phyloP scores from a whole-genome alignment of 1,140 invertebrate genomes.

The Pararge aegeria region DNA sequence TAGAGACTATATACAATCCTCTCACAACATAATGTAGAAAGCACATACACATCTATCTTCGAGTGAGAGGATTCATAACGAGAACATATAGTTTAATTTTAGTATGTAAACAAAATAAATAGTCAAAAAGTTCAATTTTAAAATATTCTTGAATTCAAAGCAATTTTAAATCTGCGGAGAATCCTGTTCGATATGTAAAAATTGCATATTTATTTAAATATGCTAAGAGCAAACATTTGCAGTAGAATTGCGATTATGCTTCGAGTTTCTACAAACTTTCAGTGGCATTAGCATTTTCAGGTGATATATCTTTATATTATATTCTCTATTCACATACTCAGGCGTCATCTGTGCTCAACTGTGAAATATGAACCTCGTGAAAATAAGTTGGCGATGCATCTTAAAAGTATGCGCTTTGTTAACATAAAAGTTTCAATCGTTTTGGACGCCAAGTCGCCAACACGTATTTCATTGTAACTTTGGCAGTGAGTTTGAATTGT shows the following conservation, averaged over 20 bases:
- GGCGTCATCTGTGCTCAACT: conserved; percentile 27
- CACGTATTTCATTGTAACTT: background rate
- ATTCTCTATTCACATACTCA: conserved; percentile 24
- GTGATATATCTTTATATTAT: conserved; percentile 37
- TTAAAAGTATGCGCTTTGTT: conserved; percentile 25
- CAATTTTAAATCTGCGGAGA: conserved; percentile 19
- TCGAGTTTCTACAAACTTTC: conserved; percentile 40
- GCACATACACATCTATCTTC: background rate
- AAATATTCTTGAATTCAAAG: background rate
- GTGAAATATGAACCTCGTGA: conserved; percentile 18
- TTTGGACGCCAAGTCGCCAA: background rate
- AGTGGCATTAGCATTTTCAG: conserved; percentile 42
- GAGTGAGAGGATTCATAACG: too few species aligned
- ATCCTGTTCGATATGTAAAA: conserved; percentile 31
- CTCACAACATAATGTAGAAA: conserved; percentile 5
- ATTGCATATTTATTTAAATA: conserved; percentile 45
- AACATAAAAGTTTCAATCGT: conserved; percentile 18
- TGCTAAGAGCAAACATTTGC: conserved; percentile 39
- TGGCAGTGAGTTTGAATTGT: conserved; percentile 4
- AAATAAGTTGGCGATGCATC: conserved; percentile 26
- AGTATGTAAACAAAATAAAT: background rate
- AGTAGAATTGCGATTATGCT: conserved; percentile 36
- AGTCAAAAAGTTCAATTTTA: too few species aligned
- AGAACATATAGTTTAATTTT: background rate
- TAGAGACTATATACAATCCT: conserved; percentile 24